Percentiles rank a stretch among this genome's conserved stretches.
These are phyloP conservation scores for Aspidoscelis tigris DNA, from an alignment of 2,113 vertebrate genomes.

Conservation along the genomic window DNA sequence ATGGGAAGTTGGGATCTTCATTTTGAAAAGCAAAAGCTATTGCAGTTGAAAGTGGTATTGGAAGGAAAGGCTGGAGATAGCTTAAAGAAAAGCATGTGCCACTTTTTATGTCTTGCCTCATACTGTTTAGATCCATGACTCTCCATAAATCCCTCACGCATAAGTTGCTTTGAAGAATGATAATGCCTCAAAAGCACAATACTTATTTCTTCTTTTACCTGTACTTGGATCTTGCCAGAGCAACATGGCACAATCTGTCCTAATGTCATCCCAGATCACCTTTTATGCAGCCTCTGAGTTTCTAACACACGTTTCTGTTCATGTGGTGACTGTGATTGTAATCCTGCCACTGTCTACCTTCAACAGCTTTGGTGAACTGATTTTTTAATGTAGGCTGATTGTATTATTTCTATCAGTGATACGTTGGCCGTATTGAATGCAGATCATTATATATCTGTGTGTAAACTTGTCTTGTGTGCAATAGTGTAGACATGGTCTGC, in stretches of 20 bases:
- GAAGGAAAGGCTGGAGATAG: neutral
- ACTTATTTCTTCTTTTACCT: neutral
- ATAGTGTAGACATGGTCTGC: neutral
- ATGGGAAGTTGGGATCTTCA: neutral
- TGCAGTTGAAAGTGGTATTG: neutral
- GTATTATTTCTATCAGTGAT: neutral
- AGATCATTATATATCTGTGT: neutral
- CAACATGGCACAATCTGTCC: neutral
- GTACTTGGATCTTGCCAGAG: neutral
- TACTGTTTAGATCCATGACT: neutral
- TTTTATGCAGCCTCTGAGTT: neutral
- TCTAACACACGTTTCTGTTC: neutral
- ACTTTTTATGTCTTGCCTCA: neutral
- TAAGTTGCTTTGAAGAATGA: neutral
- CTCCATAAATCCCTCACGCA: neutral
- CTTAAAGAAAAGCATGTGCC: neutral
- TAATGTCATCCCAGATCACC: neutral
- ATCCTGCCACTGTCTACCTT: neutral
- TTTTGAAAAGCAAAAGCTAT: neutral
- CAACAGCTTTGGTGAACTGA: conserved; percentile 3
- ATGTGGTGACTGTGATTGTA: neutral
- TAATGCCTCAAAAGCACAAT: neutral
- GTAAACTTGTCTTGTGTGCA: neutral
- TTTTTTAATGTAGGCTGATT: neutral
- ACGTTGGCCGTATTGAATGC: neutral